Conservation (phyloP, 2,113 vertebrate species). For the Alaudala cheleensis region DNA sequence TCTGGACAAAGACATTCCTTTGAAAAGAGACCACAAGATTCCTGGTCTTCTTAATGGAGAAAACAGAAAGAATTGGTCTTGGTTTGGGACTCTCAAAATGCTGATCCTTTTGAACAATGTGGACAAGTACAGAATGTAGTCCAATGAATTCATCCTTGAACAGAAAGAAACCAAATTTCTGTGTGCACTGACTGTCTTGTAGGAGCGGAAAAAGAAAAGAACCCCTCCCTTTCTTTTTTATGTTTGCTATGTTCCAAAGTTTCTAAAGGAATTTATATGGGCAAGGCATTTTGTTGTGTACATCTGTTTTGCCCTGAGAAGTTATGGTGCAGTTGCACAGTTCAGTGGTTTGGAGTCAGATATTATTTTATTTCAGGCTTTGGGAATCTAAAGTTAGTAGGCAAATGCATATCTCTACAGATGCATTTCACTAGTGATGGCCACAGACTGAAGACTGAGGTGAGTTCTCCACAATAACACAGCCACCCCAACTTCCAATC, state of each 20-base stretch:
- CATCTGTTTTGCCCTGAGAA: constrained; percentile 8
- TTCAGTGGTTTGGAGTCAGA: neutral
- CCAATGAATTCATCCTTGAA: neutral
- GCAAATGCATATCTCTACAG: neutral
- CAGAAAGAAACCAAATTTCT: constrained; percentile 11
- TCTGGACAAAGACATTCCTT: constrained; percentile 48
- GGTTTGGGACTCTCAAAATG: neutral
- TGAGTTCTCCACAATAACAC: neutral
- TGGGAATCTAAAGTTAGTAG: neutral
- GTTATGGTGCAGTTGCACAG: neutral
- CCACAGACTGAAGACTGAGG: neutral
- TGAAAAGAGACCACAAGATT: constrained; percentile 59
- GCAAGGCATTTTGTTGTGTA: neutral
- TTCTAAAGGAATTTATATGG: neutral
- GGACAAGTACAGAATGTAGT: neutral
- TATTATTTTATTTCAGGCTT: neutral
- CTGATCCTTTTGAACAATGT: constrained; percentile 23
- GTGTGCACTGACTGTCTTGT: neutral
- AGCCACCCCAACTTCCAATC: neutral
- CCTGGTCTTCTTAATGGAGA: constrained; percentile 49
- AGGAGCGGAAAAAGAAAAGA: neutral
- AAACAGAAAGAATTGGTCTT: constrained; percentile 33
- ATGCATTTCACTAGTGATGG: neutral
- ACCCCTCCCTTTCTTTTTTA: neutral
- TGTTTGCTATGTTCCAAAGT: neutral